phyloP scores from a whole-genome alignment of 2,888 invertebrate species.

The Drosophila kanekoi region DNA sequence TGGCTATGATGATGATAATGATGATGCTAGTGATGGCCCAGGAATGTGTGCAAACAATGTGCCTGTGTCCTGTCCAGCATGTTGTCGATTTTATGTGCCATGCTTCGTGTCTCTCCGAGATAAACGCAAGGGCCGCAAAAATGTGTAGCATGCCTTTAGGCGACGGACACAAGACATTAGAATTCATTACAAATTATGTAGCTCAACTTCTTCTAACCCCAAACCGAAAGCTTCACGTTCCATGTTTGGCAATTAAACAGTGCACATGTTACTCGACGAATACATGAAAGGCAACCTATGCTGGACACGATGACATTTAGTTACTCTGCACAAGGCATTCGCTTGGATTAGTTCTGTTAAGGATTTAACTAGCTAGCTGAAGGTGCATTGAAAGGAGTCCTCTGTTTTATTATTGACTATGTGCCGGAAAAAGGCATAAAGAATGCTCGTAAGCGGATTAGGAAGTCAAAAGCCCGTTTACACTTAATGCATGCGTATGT shows the following conservation, averaged over 20 bases:
- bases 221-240: conserved; percentile 44
- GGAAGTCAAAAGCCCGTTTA: background rate
- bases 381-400: background rate
- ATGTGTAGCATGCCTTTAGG: conserved; percentile 61
- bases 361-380: conserved; percentile 4
- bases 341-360: background rate
- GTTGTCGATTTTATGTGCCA: conserved; percentile 52
- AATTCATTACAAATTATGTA: conserved; percentile 78
- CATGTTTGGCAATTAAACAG: conserved; percentile 69
- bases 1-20: conserved; percentile 23
- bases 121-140: conserved; percentile 41
- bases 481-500: background rate
- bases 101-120: conserved; percentile 23
- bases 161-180: conserved; percentile 63
- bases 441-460: conserved; percentile 32
- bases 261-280: conserved; percentile 47
- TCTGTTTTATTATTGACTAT: conserved; percentile 1
- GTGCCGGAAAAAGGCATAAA: background rate
- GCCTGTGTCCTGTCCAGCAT: conserved; percentile 48
- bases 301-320: conserved; percentile 8
- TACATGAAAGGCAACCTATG: conserved; percentile 17
- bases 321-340: conserved; percentile 34
- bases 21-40: conserved; percentile 20
- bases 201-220: conserved; percentile 57
- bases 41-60: conserved; percentile 67